A percentile compares a stretch with the other conserved stretches of the same genome.
Evolutionary conservation across 2,797 vertebrate genomes (phyloP).

Genomic region (Denticeps clupeoides): DNA sequence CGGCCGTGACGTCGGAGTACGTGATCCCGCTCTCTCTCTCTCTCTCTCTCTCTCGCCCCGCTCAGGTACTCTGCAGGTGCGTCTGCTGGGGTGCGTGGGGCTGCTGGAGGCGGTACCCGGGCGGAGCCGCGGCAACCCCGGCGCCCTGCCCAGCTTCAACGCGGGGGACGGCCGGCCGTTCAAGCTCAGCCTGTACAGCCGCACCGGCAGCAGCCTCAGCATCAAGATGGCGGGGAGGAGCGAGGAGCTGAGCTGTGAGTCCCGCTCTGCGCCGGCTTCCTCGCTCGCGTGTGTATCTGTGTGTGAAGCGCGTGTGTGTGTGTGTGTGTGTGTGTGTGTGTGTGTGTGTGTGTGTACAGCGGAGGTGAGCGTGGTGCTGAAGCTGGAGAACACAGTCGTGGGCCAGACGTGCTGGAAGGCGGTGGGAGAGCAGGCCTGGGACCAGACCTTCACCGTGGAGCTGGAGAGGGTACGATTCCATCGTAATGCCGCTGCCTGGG

Average conservation of each 20-base stretch:
- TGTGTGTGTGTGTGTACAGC: conserved; percentile 40
- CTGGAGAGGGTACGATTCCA: conserved; percentile 68
- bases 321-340: conserved; percentile 23
- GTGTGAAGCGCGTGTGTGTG: neutral
- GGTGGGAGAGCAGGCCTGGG: conserved; percentile 67
- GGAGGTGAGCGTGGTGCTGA: conserved; percentile 78
- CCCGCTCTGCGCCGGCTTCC: neutral
- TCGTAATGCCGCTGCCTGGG: neutral
- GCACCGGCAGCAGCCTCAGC: conserved; percentile 72
- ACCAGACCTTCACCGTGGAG: conserved; percentile 74
- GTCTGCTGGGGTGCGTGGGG: conserved; percentile 70
- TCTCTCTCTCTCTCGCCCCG: neutral
- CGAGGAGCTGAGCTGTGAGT: conserved; percentile 73
- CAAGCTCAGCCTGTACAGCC: conserved; percentile 74
- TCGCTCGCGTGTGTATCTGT: conserved; percentile 43
- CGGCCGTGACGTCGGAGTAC: no score
- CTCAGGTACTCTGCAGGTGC: conserved; percentile 58
- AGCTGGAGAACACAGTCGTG: conserved; percentile 79
- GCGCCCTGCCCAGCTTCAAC: conserved; percentile 62
- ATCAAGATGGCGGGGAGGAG: conserved; percentile 67
- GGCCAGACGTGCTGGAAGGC: conserved; percentile 79
- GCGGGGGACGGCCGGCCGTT: conserved; percentile 71
- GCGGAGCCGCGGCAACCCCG: conserved; percentile 54
- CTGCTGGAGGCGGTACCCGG: conserved; percentile 76
- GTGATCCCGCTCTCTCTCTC: no score